Evolutionary conservation across 1,140 invertebrate species (phyloP).

Genomic region (Aricia agestis): DNA sequence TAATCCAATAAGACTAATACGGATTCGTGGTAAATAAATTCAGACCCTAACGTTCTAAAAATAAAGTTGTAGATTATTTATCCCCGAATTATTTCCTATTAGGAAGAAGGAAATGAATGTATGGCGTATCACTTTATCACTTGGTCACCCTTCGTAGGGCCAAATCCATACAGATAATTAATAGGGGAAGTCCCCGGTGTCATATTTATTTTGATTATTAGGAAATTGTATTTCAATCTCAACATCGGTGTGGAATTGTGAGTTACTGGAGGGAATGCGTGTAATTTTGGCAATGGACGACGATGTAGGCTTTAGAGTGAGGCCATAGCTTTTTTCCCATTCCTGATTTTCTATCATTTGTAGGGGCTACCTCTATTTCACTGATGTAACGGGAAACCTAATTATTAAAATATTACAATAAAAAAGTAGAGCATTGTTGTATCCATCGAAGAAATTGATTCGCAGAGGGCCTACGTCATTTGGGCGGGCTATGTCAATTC

Average conservation of each 20-base stretch:
- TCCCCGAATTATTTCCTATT: neutral
- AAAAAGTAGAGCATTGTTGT: too few species aligned
- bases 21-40: neutral
- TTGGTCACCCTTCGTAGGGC: constrained; percentile 22
- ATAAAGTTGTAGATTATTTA: neutral
- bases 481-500: too few species aligned
- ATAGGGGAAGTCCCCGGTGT: constrained; percentile 34
- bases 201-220: constrained; percentile 26
- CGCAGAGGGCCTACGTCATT: too few species aligned
- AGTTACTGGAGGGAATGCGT: neutral
- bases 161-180: constrained; percentile 38
- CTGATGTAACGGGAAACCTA: too few species aligned
- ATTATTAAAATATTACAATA: too few species aligned
- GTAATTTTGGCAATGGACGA: too few species aligned
- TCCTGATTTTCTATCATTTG: too few species aligned
- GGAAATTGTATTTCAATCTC: constrained; percentile 11
- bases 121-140: constrained; percentile 1
- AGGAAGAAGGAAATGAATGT: neutral
- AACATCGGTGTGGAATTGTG: neutral
- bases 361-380: too few species aligned
- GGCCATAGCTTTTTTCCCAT: too few species aligned
- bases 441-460: too few species aligned
- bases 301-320: too few species aligned
- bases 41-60: neutral
- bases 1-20: too few species aligned